Conservation (phyloP, 1,140 invertebrate species). For the Maconellicoccus hirsutus region DNA sequence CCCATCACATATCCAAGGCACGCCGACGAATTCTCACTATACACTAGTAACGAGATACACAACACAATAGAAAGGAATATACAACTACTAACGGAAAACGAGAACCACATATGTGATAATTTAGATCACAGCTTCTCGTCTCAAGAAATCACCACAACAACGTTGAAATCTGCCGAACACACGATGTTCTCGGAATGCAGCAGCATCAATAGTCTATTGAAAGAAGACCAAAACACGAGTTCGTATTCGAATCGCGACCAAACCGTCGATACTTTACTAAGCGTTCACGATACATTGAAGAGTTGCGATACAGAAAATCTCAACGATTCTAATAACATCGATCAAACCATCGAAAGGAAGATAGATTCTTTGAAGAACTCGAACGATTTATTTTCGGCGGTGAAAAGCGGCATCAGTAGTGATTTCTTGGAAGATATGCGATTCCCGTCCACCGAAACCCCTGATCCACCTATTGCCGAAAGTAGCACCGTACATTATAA, state of each 20-base stretch:
- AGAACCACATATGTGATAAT: background rate
- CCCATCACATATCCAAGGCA: background rate
- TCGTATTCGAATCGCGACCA: too few relatives aligned
- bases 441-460: background rate
- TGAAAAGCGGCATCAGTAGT: too few relatives aligned
- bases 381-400: too few relatives aligned
- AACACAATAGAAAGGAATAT: background rate
- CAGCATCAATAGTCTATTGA: background rate
- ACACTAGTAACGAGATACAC: background rate
- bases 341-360: too few relatives aligned
- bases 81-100: background rate
- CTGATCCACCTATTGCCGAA: background rate
- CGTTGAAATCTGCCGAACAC: background rate
- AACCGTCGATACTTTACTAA: too few relatives aligned
- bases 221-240: background rate
- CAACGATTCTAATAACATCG: too few relatives aligned
- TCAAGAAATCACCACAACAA: background rate
- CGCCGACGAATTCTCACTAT: background rate
- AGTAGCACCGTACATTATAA: background rate
- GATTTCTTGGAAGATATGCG: background rate
- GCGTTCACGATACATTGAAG: too few relatives aligned
- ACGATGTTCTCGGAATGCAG: background rate
- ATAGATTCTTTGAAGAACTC: too few relatives aligned
- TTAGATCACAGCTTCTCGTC: background rate
- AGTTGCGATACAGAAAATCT: too few relatives aligned